Conservation (phyloP, 2,113 vertebrate genomes). For the rabbit (Oryctolagus cuniculus) region mOryCun1.1 NC_091438.1:36683501-36684000, state of each 20-base stretch:
- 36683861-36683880: not conserved
- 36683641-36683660: too few relatives aligned
- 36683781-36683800: too few relatives aligned
- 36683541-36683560: too few relatives aligned
- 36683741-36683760: not conserved
- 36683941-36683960: not conserved
- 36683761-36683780: not conserved
- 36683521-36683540: too few relatives aligned
- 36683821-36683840: not conserved
- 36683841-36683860: fast-evolving
- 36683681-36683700: too few relatives aligned
- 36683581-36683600: too few relatives aligned
- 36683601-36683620: too few relatives aligned
- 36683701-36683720: too few relatives aligned
- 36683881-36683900: not conserved
- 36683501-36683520: too few relatives aligned
- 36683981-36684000: slow-evolving; percentile 4
- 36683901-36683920: not conserved
- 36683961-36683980: not conserved
- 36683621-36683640: too few relatives aligned
- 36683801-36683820: not conserved
- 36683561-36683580: too few relatives aligned
- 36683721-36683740: not conserved
- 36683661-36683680: too few relatives aligned
- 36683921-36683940: not conserved